Evolutionary conservation across 2,888 invertebrate genomes (phyloP), one percentile per base, ranked within the genome.

Genomic region (Brenthis ino): DNA sequence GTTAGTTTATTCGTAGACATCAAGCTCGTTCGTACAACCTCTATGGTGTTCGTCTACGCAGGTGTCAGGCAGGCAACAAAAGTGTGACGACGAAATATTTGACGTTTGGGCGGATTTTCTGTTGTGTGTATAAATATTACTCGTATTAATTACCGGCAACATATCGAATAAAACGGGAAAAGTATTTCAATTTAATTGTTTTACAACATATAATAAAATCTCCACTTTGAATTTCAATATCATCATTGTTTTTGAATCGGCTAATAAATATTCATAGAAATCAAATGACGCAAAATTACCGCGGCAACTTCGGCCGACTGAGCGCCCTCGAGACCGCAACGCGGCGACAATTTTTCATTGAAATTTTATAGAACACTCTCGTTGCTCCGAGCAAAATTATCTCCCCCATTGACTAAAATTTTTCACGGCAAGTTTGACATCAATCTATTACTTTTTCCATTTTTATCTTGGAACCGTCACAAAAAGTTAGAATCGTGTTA

Each of bases 351-450:
- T 88, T 87, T 89, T 88, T 90, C 85, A 89, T 82, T 78, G 81
- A 81, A 87, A 85, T 85, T 88, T 88, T 83, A 84, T 85, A 84
- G 86, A 90, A 87, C 84, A 89, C 86, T 81, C 81, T 82, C 83
- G 81, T 82, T 82, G 83, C 83, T 80, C 79, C 79, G 80, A 83
- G 82, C n/a, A 77, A 87, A 90, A 90, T 91, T 90, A 90, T 90
- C 90, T 90, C 85, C 85, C 87, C 87, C 90, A 89, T 90, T 90
- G 90, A 87, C 86, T 85, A 84, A 87, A 85, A 88, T 87, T 89
- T 90, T 91, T 91, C 89, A 87, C 88, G 83, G 87, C 85, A 87
- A 90, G 89, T 91, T 90, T 89, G 88, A 88, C 91, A 90, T 87
- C 89, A 88, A 89, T 89, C 88, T 88, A 89, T 90, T 90, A 89